phyloP scores from a whole-genome alignment of 2,888 invertebrate genomes.

The Drosophila neotestacea region DNA sequence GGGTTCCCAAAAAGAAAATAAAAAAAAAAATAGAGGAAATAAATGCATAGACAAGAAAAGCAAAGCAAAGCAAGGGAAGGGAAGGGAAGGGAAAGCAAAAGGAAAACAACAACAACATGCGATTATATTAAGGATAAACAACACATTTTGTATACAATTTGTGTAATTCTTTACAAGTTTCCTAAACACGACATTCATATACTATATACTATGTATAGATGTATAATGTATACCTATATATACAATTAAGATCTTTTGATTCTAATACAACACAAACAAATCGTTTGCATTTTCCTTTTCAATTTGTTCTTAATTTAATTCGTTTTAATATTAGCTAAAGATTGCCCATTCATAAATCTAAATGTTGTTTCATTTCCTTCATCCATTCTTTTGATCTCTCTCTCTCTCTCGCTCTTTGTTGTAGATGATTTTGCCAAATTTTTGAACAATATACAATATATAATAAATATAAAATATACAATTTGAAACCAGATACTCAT shows the following conservation, averaged over 20 bases:
- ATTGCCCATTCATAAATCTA: conserved; percentile 42
- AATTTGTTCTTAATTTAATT: not conserved
- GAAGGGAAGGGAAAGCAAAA: not conserved
- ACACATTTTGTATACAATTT: conserved; percentile 35
- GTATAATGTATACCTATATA: not conserved
- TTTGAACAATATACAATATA: not conserved
- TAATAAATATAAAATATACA: not conserved
- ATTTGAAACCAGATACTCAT: not conserved
- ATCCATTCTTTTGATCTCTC: conserved; percentile 1
- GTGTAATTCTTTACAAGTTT: conserved; percentile 19
- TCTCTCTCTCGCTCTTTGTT: conserved; percentile 3
- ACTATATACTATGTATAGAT: conserved; percentile 23
- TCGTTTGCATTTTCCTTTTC: conserved; percentile 31
- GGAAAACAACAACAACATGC: conserved; percentile 32
- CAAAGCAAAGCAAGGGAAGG: not conserved
- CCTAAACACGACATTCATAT: conserved; percentile 1
- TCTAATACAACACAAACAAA: conserved; percentile 21
- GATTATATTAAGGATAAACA: conserved; percentile 25
- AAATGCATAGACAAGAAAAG: not conserved
- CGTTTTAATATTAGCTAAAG: conserved; percentile 36
- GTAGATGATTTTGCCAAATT: conserved; percentile 40
- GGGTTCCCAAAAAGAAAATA: conserved; percentile 7
- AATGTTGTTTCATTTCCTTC: conserved; percentile 43
- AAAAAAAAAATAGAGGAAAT: not conserved
- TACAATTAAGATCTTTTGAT: conserved; percentile 8